A percentile compares a stretch with the other conserved stretches of the same genome.
phyloP scores from a whole-genome alignment of 2,888 invertebrate genomes.

The Scaptomyza reducta region DNA sequence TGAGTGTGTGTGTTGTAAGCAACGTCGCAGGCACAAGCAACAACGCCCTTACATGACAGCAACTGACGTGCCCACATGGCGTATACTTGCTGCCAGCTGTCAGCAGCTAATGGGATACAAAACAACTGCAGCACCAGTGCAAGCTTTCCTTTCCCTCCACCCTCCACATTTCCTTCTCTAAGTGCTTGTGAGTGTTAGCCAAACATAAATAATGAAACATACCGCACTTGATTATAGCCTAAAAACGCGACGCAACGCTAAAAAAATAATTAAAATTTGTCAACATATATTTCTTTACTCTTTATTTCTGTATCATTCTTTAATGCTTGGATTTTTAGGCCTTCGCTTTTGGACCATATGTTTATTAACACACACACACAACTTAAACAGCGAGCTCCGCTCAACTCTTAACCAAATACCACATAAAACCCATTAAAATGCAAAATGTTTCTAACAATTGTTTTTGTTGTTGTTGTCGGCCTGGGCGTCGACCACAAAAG shows the following conservation, averaged over 20 bases:
- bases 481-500: conserved; percentile 32
- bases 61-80: conserved; percentile 76
- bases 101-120: conserved; percentile 56
- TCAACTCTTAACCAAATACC: conserved; percentile 55
- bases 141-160: conserved; percentile 13
- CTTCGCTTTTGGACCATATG: conserved; percentile 28
- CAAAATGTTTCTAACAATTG: conserved; percentile 35
- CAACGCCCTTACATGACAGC: conserved; percentile 73
- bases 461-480: neutral
- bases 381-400: conserved; percentile 29
- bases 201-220: conserved; percentile 72
- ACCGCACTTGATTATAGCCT: conserved; percentile 70
- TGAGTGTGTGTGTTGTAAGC: conserved; percentile 6
- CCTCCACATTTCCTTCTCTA: neutral
- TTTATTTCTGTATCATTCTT: neutral
- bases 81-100: conserved; percentile 66
- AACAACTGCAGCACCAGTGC: conserved; percentile 45
- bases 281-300: conserved; percentile 54
- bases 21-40: conserved; percentile 28
- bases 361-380: conserved; percentile 3
- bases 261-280: conserved; percentile 76
- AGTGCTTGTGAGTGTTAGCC: conserved; percentile 24
- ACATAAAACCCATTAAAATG: conserved; percentile 47
- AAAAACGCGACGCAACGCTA: conserved; percentile 48
- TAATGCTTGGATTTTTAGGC: conserved; percentile 35